phyloP scores from a whole-genome alignment of 2,888 invertebrate species.

The Trissolcus japonicus region DNA sequence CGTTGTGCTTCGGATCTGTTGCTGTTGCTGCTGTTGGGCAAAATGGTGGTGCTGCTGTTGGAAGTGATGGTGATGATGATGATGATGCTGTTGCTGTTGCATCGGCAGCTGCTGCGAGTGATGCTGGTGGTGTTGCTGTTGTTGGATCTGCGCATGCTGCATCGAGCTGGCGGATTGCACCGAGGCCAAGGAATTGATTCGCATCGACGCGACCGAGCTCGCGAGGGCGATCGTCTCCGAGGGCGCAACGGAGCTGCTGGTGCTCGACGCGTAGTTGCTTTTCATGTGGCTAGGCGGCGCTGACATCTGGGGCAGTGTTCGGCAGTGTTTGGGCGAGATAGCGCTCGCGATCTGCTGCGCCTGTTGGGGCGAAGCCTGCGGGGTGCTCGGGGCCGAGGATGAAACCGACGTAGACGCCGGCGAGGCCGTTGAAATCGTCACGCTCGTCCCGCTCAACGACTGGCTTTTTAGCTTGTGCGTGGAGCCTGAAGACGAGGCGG shows the following conservation, averaged over 20 bases:
- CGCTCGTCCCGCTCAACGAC: constrained; percentile 56
- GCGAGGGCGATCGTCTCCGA: constrained; percentile 63
- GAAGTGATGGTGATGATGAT: constrained; percentile 51
- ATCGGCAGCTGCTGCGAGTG: constrained; percentile 66
- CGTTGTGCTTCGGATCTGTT: constrained; percentile 67
- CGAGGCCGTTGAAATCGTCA: constrained; percentile 62
- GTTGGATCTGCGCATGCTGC: constrained; percentile 67
- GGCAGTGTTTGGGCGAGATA: constrained; percentile 74
- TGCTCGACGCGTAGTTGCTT: constrained; percentile 67
- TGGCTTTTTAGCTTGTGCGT: constrained; percentile 64
- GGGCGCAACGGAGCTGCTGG: constrained; percentile 63
- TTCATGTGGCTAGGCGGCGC: constrained; percentile 63
- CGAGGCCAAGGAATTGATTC: constrained; percentile 68
- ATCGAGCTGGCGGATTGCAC: constrained; percentile 43
- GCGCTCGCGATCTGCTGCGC: constrained; percentile 63
- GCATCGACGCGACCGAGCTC: constrained; percentile 65
- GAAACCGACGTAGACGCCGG: constrained; percentile 57
- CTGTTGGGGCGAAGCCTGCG: constrained; percentile 60
- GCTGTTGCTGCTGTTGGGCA: constrained; percentile 64
- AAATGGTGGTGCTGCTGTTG: constrained; percentile 67
- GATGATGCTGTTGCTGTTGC: constrained; percentile 54
- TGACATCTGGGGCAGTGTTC: constrained; percentile 72
- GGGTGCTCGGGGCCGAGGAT: constrained; percentile 66
- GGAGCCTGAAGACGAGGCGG: constrained; percentile 66
- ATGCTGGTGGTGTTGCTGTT: constrained; percentile 66